A percentile compares a stretch with the other conserved stretches of the same genome.
Conservation (phyloP, 2,888 invertebrate genomes). For the Mamestra brassicae region DNA sequence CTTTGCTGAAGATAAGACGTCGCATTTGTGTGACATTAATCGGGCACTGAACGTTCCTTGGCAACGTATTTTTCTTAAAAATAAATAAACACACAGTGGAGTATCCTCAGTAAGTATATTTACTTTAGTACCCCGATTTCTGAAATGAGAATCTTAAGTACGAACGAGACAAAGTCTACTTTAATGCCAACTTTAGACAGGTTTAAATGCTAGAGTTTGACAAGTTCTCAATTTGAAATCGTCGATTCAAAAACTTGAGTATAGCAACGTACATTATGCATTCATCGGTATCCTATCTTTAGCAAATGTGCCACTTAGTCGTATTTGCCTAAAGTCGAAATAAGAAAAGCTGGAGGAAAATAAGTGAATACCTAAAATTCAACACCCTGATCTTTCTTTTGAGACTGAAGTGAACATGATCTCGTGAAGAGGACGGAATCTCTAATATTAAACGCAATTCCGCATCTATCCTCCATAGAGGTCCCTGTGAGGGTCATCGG, state of each 20-base stretch:
- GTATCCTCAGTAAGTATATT: background rate
- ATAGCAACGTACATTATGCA: too few relatives aligned
- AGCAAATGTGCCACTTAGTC: background rate
- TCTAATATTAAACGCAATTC: conserved; percentile 67
- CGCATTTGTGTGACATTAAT: conserved; percentile 40
- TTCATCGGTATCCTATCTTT: too few relatives aligned
- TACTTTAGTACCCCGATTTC: background rate
- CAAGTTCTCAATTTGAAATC: too few relatives aligned
- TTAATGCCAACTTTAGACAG: background rate
- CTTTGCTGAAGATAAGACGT: conserved; percentile 38
- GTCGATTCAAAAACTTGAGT: too few relatives aligned
- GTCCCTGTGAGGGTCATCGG: conserved; percentile 54
- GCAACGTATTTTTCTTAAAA: conserved; percentile 37
- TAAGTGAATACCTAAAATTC: conserved; percentile 49
- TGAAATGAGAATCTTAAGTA: background rate
- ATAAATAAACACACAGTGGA: conserved; percentile 31
- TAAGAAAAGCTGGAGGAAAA: conserved; percentile 17
- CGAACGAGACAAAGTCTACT: background rate
- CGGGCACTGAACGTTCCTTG: conserved; percentile 29
- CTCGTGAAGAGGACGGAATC: conserved; percentile 59
- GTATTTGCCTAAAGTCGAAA: conserved; percentile 18
- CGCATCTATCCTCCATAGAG: conserved; percentile 47
- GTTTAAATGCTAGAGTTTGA: too few relatives aligned
- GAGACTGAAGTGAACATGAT: conserved; percentile 56
- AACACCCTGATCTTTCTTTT: conserved; percentile 48